phyloP scores from a whole-genome alignment of 35 echinoderm and acorn worm genomes.

The Heliocidaris tuberculata region DNA sequence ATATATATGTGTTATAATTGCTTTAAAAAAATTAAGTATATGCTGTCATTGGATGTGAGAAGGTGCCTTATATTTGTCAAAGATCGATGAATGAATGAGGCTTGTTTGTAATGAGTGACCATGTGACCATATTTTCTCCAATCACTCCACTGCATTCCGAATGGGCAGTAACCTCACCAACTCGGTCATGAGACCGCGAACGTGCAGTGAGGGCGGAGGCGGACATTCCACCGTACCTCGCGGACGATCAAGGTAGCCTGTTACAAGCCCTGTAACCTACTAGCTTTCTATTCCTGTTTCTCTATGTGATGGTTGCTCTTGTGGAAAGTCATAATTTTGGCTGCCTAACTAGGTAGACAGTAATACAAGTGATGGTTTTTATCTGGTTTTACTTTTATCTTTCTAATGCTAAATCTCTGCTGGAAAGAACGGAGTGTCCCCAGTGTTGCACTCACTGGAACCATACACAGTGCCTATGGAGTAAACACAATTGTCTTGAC shows the following conservation, averaged over 20 bases:
- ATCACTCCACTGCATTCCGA: slow-evolving; percentile 21
- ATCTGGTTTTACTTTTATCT: neutral
- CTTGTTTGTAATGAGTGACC: neutral
- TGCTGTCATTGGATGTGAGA: neutral
- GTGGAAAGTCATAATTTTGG: neutral
- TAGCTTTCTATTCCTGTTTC: neutral
- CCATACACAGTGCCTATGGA: too few species aligned
- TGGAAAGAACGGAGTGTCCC: neutral
- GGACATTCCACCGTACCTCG: slow-evolving; percentile 43
- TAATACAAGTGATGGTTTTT: neutral
- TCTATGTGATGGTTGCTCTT: neutral
- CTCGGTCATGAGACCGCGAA: slow-evolving; percentile 66
- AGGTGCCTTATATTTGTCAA: neutral
- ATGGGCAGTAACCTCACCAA: neutral
- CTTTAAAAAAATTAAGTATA: too few species aligned
- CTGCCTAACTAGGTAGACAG: neutral
- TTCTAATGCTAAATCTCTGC: neutral
- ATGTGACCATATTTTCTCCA: slow-evolving; percentile 48
- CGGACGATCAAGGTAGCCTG: slow-evolving; percentile 57
- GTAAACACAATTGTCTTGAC: too few species aligned
- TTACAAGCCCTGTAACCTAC: neutral
- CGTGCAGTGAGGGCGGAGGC: slow-evolving; percentile 81
- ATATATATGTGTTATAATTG: neutral
- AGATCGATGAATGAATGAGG: neutral
- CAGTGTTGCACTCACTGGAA: too few species aligned